These are phyloP conservation scores for Rousettus leschenaultii DNA, from an alignment of 2,113 vertebrate genomes.

Conservation along the genomic window DNA sequence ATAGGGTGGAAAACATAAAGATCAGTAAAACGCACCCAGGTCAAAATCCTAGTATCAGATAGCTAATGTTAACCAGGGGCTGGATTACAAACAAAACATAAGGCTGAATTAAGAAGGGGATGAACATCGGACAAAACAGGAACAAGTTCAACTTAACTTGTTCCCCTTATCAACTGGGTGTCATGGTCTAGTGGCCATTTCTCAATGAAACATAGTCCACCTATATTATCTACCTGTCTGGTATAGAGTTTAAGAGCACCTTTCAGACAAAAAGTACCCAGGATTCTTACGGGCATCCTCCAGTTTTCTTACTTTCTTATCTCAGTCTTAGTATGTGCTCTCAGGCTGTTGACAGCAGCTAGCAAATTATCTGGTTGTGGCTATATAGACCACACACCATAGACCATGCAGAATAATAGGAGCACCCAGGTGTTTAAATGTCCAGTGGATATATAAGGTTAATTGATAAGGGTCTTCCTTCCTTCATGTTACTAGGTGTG, in stretches of 20 bases:
- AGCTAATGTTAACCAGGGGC: neutral
- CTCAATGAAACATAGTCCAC: neutral
- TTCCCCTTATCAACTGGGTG: neutral
- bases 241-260: neutral
- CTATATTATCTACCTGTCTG: neutral
- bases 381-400: no score
- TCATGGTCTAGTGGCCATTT: rapidly evolving
- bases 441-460: rapidly evolving
- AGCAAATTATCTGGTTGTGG: neutral
- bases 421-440: rapidly evolving
- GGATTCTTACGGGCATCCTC: neutral
- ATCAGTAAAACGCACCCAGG: neutral
- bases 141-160: neutral
- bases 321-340: neutral
- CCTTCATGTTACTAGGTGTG: neutral
- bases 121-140: neutral
- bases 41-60: neutral
- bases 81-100: neutral
- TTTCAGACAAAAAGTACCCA: neutral
- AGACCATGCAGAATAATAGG: neutral
- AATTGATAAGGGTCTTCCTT: neutral
- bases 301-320: neutral
- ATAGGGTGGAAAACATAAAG: neutral
- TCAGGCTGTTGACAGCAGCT: neutral
- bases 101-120: neutral